Base-by-base conservation (phyloP, 2,888 invertebrate species). In the Sesamia inferens region DNA sequence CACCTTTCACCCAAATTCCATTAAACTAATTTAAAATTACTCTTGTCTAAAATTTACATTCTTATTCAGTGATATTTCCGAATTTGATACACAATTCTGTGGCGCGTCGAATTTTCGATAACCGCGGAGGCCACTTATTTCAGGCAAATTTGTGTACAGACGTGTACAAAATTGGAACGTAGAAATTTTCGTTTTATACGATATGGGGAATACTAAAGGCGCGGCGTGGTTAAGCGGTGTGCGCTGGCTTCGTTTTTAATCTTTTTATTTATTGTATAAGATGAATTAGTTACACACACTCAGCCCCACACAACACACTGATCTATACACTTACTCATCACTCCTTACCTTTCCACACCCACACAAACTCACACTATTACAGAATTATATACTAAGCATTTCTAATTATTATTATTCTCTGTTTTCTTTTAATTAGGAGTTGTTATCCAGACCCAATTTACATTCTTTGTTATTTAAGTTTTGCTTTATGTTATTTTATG, bases 91-190 rank as follows among this genome's bases (percentile, higher is more conserved):
- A 88, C 83, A 84, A 85, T 84, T 83, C 85, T 83, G 85, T 83
- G 79, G 84, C 84, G 77, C 88, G 84, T 82, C 84, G 89, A 92
- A 91, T 91, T 92, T 92, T 92, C 91, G 91, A 92, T 93, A 91
- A 91, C 89, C 90, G 82, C 89, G 85, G 89, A 78, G 88, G 90
- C 91, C 91, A 92, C 92, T 93, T 93, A 92, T 93, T 92, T 90
- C 86, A 86, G 86, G 88, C 86, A 88, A 93, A 92, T 93, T 93
- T 93, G 92, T 93, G 90, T 88, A 91, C 89, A 88, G 88, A 90
- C 91, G 91, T 91, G 91, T 88, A 82, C 87, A 80, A 92, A 92
- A 93, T 93, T 91, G 89, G 91, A 90, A 91, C 90, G 88, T 84
- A 87, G 88, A 76, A 82, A 83, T 83, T 79, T 81, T 79, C 81